These are phyloP conservation scores for Drepana arcuata DNA, from an alignment of 1,140 invertebrate species.

Conservation along the genomic window DNA sequence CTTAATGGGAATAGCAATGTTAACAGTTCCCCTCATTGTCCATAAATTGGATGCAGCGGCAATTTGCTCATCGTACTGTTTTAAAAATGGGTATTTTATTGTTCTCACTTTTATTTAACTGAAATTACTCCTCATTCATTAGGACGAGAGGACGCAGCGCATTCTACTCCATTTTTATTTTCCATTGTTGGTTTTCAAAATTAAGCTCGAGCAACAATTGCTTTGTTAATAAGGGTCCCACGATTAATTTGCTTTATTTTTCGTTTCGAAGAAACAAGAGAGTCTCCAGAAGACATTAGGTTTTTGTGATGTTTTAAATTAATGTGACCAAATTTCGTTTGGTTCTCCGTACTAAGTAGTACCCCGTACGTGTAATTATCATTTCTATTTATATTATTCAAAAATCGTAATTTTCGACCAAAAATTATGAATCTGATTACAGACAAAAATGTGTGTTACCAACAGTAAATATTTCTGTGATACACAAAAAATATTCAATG, in stretches of 20 bases:
- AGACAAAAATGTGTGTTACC: too few relatives aligned
- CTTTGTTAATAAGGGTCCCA: slow-evolving; percentile 50
- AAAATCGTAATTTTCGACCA: too few relatives aligned
- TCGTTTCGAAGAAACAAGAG: slow-evolving; percentile 19
- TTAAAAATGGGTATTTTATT: slow-evolving; percentile 55
- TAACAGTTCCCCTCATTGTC: slow-evolving; percentile 49
- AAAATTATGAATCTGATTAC: too few relatives aligned
- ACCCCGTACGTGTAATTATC: too few relatives aligned
- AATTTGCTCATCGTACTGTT: slow-evolving; percentile 52
- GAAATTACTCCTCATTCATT: slow-evolving; percentile 63
- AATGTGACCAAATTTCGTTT: slow-evolving; percentile 10
- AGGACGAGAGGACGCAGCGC: slow-evolving; percentile 38
- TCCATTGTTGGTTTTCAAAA: slow-evolving; percentile 62
- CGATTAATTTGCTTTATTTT: slow-evolving; percentile 46
- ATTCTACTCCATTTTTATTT: slow-evolving; percentile 52
- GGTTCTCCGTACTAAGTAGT: too few relatives aligned
- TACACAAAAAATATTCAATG: too few relatives aligned
- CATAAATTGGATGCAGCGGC: slow-evolving; percentile 42
- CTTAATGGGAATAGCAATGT: slow-evolving; percentile 35
- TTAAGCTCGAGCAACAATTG: slow-evolving; percentile 56
- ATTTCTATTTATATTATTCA: too few relatives aligned
- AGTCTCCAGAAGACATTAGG: slow-evolving; percentile 15
- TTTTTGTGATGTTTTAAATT: slow-evolving; percentile 13
- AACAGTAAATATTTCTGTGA: too few relatives aligned
- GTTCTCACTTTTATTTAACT: slow-evolving; percentile 58